Evolutionary conservation across 2,797 vertebrate genomes (phyloP).

Genomic region (Melopsittacus undulatus): DNA sequence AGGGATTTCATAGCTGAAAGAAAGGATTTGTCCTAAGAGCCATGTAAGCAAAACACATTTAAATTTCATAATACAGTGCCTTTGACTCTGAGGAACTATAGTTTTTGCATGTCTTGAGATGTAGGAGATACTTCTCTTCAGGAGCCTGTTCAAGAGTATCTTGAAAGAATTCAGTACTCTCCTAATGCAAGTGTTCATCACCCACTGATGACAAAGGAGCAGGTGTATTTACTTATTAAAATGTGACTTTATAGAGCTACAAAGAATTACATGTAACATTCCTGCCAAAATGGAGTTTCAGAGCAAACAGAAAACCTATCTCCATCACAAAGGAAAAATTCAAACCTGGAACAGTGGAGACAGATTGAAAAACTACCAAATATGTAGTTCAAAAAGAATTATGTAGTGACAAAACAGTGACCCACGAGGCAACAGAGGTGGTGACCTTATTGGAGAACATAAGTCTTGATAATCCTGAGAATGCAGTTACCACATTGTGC

Average conservation of each 20-base stretch:
- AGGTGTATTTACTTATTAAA: constrained; percentile 44
- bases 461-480: not conserved
- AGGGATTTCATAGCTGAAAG: constrained; percentile 65
- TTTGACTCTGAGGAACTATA: constrained; percentile 53
- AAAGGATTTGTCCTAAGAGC: constrained; percentile 60
- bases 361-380: not conserved
- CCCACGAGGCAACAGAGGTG: not conserved
- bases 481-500: constrained; percentile 37
- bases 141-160: constrained; percentile 38
- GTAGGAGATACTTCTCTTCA: constrained; percentile 55
- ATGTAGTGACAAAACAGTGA: not conserved
- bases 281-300: not conserved
- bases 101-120: constrained; percentile 57
- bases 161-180: constrained; percentile 37
- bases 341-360: not conserved
- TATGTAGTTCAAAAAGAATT: not conserved
- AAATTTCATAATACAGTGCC: constrained; percentile 46
- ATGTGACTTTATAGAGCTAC: constrained; percentile 47
- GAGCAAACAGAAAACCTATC: not conserved
- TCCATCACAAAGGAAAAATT: not conserved
- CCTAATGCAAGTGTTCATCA: constrained; percentile 59
- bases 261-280: not conserved
- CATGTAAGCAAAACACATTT: constrained; percentile 53
- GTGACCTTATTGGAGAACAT: not conserved
- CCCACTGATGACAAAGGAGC: constrained; percentile 12